Conservation (phyloP, 1,140 invertebrate species). For the Hypothenemus hampei region DNA sequence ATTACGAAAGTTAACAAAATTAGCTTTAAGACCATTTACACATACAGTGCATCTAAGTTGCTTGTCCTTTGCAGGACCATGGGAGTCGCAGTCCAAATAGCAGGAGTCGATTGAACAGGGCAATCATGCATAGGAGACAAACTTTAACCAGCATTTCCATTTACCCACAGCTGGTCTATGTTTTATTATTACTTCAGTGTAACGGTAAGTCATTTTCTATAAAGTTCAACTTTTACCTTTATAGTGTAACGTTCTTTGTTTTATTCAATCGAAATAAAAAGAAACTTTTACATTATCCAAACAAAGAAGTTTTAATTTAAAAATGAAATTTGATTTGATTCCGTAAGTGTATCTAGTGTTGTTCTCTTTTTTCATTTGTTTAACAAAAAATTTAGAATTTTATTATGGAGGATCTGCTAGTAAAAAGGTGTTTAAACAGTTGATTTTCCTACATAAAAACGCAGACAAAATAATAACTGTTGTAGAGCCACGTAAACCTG, state of each 20-base stretch:
- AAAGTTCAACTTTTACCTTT: constrained; percentile 28
- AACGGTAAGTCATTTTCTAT: constrained; percentile 28
- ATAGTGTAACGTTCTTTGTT: constrained; percentile 8
- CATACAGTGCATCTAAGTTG: constrained; percentile 9
- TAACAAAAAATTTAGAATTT: no score
- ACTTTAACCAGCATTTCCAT: constrained; percentile 29
- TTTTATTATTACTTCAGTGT: constrained; percentile 32
- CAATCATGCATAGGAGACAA: constrained; percentile 34
- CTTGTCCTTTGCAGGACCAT: constrained; percentile 39
- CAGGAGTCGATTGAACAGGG: constrained; percentile 38
- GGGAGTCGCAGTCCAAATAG: constrained; percentile 34
- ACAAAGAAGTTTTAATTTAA: no score
- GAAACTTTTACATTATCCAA: constrained; percentile 26
- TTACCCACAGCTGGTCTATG: constrained; percentile 27
- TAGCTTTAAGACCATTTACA: no score
- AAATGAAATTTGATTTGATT: no score
- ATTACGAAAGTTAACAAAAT: no score
- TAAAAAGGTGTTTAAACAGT: no score
- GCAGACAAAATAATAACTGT: no score
- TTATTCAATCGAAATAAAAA: background rate
- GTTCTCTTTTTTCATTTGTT: no score
- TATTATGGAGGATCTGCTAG: no score
- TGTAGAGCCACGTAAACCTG: no score
- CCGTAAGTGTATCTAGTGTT: no score
- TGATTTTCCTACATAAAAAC: no score